Conservation (phyloP, 2,797 vertebrate species). For the Channa striata region DNA sequence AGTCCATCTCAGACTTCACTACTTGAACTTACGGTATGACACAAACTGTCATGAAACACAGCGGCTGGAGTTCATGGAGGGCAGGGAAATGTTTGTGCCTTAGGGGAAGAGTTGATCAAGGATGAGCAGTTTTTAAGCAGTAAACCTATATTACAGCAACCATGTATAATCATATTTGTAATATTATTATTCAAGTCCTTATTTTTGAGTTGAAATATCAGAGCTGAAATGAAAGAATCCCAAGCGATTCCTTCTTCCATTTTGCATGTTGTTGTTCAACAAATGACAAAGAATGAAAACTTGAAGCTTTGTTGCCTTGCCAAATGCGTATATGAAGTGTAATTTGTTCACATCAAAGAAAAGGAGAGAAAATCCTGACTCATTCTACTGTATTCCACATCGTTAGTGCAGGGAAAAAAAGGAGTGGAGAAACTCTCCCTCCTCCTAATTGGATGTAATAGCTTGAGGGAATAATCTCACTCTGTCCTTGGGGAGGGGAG, state of each 20-base stretch:
- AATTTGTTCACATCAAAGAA: slow-evolving; percentile 81
- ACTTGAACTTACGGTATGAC: no score
- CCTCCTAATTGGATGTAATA: slow-evolving; percentile 85
- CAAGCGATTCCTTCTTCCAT: slow-evolving; percentile 28
- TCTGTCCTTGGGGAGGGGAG: slow-evolving; percentile 69
- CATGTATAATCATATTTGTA: background rate
- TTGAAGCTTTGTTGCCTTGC: slow-evolving; percentile 65
- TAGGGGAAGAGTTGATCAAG: background rate
- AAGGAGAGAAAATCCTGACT: slow-evolving; percentile 68
- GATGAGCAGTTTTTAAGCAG: background rate
- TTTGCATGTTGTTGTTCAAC: slow-evolving; percentile 48
- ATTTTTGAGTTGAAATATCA: slow-evolving; percentile 21
- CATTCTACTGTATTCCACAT: slow-evolving; percentile 65
- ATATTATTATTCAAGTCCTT: background rate
- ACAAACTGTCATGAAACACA: slow-evolving; percentile 8
- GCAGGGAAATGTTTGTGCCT: background rate
- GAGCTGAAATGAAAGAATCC: slow-evolving; percentile 31
- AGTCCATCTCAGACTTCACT: no score
- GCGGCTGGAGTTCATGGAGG: slow-evolving; percentile 6
- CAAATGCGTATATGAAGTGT: slow-evolving; percentile 65
- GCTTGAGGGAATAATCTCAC: slow-evolving; percentile 78
- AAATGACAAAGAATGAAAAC: slow-evolving; percentile 65
- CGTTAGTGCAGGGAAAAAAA: slow-evolving; percentile 60
- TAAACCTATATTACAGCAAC: background rate
- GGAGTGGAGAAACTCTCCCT: slow-evolving; percentile 71